Base-by-base conservation (phyloP, 2,888 invertebrate species). In the Labia minor region DNA sequence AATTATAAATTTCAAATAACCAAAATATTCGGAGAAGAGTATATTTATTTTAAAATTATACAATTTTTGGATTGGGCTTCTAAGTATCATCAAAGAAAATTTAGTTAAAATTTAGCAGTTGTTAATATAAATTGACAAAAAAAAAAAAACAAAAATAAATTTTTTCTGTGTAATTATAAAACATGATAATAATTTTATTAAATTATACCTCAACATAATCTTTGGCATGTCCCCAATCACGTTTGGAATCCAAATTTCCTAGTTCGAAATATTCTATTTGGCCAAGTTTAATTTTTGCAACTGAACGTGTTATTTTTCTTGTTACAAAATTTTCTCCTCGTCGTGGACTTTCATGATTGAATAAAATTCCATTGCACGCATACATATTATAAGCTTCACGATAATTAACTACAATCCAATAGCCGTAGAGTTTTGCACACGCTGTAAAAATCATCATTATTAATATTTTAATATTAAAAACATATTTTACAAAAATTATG, bases 261-360 rank as follows among this genome's bases (percentile, higher is more conserved):
- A 99, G 81, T 76, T 96, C 95, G 66, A 98, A 79, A 69, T 80
- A 83, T 69, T 93, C 88, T 77, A 94, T 85, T 69, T 93, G 86
- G 0, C 95, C 94, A 8, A 96, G 82, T 67, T 85, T 84, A 72
- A 99, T 98, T 82, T 99, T 99, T 8, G 99, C 95, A 19, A 99
- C 97, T 1, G 92, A 94, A 49, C 99, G 83, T 0, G 99, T 98
- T 70, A 99, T 95, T 81, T 99, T 99, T 71, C 99, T 83, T 0
- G 99, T 99, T 6, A 99, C 99, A 80, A 99, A 99, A 75, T 93
- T 99, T 80, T 98, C 98, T 11, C 98, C 96, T 71, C 97, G 81
- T 65, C 96, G 81, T 0, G 97, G 97, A 73, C 92, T 93, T 80
- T 97, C 97, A 76, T 97, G 97, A 80, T 97, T 97, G 78, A 97